Base-by-base conservation (phyloP, 2,888 invertebrate genomes). In the Cosmia trapezina region DNA sequence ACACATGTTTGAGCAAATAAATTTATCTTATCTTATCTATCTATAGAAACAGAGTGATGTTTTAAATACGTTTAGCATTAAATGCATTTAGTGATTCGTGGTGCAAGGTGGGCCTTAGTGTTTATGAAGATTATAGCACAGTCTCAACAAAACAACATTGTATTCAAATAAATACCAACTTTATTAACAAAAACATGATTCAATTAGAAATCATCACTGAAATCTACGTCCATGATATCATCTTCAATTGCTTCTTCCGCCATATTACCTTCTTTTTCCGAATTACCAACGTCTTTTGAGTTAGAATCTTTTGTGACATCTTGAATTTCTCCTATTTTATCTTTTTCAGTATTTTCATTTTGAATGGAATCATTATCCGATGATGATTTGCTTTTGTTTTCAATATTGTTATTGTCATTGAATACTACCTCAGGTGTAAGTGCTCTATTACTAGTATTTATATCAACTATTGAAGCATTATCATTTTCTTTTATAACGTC, bases 221-320 rank as follows among this genome's bases (percentile, higher is more conserved):
- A 95, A 86, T 95, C 95, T 19, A 95, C 88, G 87, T 95, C 94
- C 94, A 95, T 95, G 2, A 93, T 47, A 28, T 93, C 90, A 28
- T 93, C 90, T 37, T 89, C 87, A 43, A 74, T 59, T 53, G 68
- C 73, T 33, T 69, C 70, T 22, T 37, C 64, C 0, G 33, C n/a
- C 5, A 28, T 12, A 33, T 70, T 61, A 28, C 11, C 2, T 53
- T 74, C 65, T 41, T 33, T 66, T 33, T 54, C 53, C 6, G 53
- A 73, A 80, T 65, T 37, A 70, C 33, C 28, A 22, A 43, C 37
- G 37, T 54, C 57, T 59, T 56, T 37, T 51, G 43, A 49, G 4
- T 22, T 19, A 14, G 57, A 19, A 33, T 43, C 41, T 19, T 33
- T 37, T 1, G 19, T 17, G 1, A 9, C 19, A 54, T 54, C 60